Evolutionary conservation across 2,113 vertebrate species (phyloP), one percentile per base, ranked within the genome.

Genomic region (Elephantulus edwardii): DNA sequence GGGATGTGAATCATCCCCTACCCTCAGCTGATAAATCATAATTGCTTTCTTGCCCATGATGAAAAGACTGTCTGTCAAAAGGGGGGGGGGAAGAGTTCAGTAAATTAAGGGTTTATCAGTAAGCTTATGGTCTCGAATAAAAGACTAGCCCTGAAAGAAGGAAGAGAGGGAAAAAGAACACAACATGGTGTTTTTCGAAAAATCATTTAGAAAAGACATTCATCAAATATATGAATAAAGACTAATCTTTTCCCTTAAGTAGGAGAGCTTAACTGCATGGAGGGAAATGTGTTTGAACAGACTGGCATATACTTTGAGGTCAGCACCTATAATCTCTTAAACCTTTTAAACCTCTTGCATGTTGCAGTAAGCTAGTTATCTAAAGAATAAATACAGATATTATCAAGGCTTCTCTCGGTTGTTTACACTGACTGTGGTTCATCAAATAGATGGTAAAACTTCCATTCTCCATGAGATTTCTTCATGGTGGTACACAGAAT

Each of bases 201-300:
- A 54, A 66, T 30, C 72, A 50, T 50, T 50, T 50, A 50, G 8
- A 8, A 68, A 52, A 86, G 70, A 88, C 77, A 44, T 2, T 78
- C 88, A 71, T 60, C 44, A 75, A 72, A 50, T 48, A 83, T 17
- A 20, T 42, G 82, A 93, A 26, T 76, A 70, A 78, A 82, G 35
- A 50, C 22, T 58, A 84, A 84, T 56, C 28, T 89, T 81, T 94
- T 50, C 33, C 56, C 42, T 94, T 83, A 80, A 82, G 30, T 62
- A 44, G 46, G 62, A 79, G 13, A 48, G 14, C 38, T 89, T 91
- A 87, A 66, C 20, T 64, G 35, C 70, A 82, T 12, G 46, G 58
- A 89, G 44, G 35, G 64, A 89, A 96, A 94, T 77, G 78, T 92
- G 54, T 89, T 91, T 93, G 77, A 89, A 85, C 56, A 91, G 85